Evolutionary conservation across 2,113 vertebrate species (phyloP), one percentile per base, ranked within the genome.

Genomic region (Enhydra lutris): DNA sequence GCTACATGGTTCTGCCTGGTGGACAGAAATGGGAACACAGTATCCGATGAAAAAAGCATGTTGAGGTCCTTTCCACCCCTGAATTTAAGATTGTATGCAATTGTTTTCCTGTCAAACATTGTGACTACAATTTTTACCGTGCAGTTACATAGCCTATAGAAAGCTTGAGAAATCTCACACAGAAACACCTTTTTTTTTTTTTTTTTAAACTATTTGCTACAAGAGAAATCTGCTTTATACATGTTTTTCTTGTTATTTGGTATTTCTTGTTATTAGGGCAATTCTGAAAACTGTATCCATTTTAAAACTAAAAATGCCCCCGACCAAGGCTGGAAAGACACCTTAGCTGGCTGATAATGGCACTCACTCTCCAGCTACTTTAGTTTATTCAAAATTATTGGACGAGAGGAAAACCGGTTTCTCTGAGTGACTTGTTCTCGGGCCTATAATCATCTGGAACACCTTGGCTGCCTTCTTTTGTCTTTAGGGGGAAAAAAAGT

Each of bases 261-360:
- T 47, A 31, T 78, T 78, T 29, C 74, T 45, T 65, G 26, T 95
- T 86, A 69, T 52, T 45, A 59, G 3, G 29, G 20, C n/a, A n/a
- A 78, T 50, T 79, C 55, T 91, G 57, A 83, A 84, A 90, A 74
- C 79, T 15, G 0, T 9, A 42, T 65, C 80, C 57, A 34, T 83
- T 79, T 95, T 10, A 78, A 95, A 98, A 95, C 26, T 65, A 65
- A 78, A 94, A 88, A 8, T 39, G 3, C 20, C 88, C 15, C n/a
- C 12, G 42, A 50, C 31, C 47, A 42, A 93, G 73, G 79, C 55
- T 57, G 23, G 14, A 71, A 52, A 21, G 7, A 81, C 2, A 3
- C 31, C 57, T 85, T 24, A 23, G 31, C 6, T 55, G 31, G 29
- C 0, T n/a, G 71, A 61, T 24, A 45, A 13, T 1, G 20, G n/a